A percentile compares a stretch with the other conserved stretches of the same genome.
phyloP scores from a whole-genome alignment of 2,113 vertebrate species.

The Phocoena sinus region DNA sequence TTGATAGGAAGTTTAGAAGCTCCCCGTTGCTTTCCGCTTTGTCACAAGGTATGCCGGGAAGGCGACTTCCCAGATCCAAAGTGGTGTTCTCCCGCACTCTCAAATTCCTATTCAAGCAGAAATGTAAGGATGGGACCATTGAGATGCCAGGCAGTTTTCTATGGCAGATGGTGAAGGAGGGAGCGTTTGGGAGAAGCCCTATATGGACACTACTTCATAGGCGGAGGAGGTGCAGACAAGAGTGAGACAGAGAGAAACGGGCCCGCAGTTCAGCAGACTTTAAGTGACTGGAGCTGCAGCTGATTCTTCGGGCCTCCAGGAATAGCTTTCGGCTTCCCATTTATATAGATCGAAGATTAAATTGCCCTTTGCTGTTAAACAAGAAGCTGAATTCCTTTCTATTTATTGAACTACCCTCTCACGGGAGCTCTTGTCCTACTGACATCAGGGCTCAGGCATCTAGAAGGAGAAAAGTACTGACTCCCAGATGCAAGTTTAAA shows the following conservation, averaged over 20 bases:
- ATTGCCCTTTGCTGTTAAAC: neutral
- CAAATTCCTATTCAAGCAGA: neutral
- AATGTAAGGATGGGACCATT: rapidly evolving
- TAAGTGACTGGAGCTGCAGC: neutral
- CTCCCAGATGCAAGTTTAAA: neutral
- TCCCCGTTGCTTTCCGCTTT: neutral
- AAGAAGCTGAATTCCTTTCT: conserved; percentile 2
- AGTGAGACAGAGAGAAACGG: rapidly evolving
- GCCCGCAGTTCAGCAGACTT: rapidly evolving
- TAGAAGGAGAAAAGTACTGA: neutral
- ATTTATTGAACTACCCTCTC: neutral
- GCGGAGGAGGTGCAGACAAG: rapidly evolving
- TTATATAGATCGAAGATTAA: neutral
- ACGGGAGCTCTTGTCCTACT: neutral
- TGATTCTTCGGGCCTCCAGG: neutral
- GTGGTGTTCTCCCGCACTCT: neutral
- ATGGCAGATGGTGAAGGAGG: neutral
- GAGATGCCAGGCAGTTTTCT: neutral
- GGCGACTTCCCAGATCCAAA: neutral
- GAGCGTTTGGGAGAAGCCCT: neutral
- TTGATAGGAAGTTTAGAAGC: neutral
- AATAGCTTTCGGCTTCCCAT: neutral
- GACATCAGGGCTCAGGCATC: neutral
- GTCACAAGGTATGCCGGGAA: rapidly evolving
- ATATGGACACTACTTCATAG: neutral